These are phyloP conservation scores for Latrodectus geometricus DNA, from an alignment of 1,140 invertebrate species.

Conservation along the genomic window DNA sequence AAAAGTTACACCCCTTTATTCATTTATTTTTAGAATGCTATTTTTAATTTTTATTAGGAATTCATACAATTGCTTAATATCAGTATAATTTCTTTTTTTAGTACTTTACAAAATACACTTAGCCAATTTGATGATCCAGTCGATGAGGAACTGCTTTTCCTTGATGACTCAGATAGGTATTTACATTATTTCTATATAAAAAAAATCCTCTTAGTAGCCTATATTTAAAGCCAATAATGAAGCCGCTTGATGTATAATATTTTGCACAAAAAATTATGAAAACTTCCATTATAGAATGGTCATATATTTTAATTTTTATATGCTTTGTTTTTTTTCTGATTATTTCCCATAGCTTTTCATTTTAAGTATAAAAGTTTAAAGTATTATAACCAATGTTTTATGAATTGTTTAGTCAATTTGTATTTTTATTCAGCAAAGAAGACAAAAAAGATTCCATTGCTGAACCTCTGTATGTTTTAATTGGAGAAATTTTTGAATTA, in stretches of 20 bases:
- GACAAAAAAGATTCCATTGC: slow-evolving; percentile 80
- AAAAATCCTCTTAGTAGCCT: too few relatives aligned
- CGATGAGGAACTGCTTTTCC: slow-evolving; percentile 69
- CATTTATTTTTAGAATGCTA: not conserved
- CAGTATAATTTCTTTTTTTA: not conserved
- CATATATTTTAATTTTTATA: too few relatives aligned
- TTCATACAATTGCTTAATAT: too few relatives aligned
- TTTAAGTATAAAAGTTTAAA: not conserved
- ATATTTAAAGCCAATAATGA: too few relatives aligned
- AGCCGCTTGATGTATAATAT: too few relatives aligned
- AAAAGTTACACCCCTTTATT: too few relatives aligned
- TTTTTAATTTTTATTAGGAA: not conserved
- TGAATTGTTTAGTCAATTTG: too few relatives aligned
- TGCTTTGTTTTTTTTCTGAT: too few relatives aligned
- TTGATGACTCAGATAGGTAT: slow-evolving; percentile 67
- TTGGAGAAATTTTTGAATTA: slow-evolving; percentile 88
- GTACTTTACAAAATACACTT: slow-evolving; percentile 47
- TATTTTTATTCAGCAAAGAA: slow-evolving; percentile 44
- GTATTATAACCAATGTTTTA: too few relatives aligned
- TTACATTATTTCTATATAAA: not conserved
- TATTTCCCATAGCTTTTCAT: too few relatives aligned
- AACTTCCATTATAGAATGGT: too few relatives aligned
- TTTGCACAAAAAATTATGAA: too few relatives aligned
- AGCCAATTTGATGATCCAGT: slow-evolving; percentile 67
- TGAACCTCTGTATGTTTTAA: slow-evolving; percentile 85